phyloP scores from a whole-genome alignment of 2,797 vertebrate genomes.

The Paramormyrops hopkinsi region DNA sequence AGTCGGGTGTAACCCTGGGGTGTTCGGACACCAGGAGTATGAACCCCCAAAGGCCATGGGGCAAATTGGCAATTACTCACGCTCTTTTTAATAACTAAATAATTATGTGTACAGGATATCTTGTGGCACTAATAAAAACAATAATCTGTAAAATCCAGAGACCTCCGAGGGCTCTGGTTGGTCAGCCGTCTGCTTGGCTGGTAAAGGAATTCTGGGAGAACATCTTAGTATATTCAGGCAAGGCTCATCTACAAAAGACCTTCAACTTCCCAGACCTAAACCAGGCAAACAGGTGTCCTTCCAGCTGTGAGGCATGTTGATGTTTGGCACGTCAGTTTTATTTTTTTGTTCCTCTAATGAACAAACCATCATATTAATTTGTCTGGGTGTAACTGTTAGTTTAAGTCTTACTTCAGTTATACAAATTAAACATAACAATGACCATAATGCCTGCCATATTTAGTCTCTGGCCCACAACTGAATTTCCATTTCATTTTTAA shows the following conservation, averaged over 20 bases:
- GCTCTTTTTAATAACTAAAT: background rate
- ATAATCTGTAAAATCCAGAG: background rate
- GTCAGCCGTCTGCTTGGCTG: background rate
- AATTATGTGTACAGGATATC: background rate
- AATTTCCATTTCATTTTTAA: constrained; percentile 12
- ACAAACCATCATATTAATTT: background rate
- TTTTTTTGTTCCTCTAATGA: background rate
- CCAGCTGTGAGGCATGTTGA: background rate
- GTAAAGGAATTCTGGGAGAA: background rate
- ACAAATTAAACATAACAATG: background rate
- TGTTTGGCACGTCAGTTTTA: background rate
- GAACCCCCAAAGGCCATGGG: background rate
- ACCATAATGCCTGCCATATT: background rate
- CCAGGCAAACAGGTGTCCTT: background rate
- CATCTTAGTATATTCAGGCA: background rate
- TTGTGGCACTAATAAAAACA: background rate
- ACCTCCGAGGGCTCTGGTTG: background rate
- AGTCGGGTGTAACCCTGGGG: background rate
- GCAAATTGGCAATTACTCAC: background rate
- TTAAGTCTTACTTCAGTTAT: background rate
- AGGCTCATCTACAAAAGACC: background rate
- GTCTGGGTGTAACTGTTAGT: background rate
- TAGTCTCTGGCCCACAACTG: background rate
- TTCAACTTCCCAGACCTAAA: background rate
- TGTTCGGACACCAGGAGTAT: background rate